Conservation (phyloP, 2,888 invertebrate species). For the Pheosia tremula region DNA sequence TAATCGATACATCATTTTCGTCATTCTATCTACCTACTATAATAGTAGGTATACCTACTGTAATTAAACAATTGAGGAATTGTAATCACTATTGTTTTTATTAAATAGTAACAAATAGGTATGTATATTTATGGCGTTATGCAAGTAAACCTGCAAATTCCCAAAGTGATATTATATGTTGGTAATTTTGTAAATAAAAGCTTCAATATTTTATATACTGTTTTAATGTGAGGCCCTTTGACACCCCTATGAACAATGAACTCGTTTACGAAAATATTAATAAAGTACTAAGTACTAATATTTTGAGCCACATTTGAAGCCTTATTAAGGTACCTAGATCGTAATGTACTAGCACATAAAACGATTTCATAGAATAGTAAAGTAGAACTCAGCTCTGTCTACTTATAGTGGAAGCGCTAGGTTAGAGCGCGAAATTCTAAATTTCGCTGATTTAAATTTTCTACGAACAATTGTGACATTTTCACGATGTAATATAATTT, state of each 20-base stretch:
- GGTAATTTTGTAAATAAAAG: slow-evolving; percentile 85
- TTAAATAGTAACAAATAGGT: slow-evolving; percentile 61
- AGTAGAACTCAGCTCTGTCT: no score
- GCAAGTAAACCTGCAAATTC: slow-evolving; percentile 82
- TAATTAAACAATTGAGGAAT: slow-evolving; percentile 60
- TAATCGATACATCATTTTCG: slow-evolving; percentile 37
- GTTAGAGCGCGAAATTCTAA: no score
- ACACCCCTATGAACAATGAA: background rate
- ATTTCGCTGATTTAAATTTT: no score
- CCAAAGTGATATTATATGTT: slow-evolving; percentile 84
- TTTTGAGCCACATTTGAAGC: no score
- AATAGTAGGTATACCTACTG: slow-evolving; percentile 33
- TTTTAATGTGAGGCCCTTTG: slow-evolving; percentile 36
- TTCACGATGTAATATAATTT: no score
- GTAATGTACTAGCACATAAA: no score
- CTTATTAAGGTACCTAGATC: no score
- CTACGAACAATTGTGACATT: no score
- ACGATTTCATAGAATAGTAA: no score
- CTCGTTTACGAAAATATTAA: background rate
- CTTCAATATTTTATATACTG: slow-evolving; percentile 77
- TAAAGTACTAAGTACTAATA: no score
- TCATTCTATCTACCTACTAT: slow-evolving; percentile 32
- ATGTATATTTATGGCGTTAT: slow-evolving; percentile 78
- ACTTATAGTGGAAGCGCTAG: no score
- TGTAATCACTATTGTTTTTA: slow-evolving; percentile 75